Base-by-base conservation (phyloP, 2,113 vertebrate species). In the Paralichthys olivaceus region DNA sequence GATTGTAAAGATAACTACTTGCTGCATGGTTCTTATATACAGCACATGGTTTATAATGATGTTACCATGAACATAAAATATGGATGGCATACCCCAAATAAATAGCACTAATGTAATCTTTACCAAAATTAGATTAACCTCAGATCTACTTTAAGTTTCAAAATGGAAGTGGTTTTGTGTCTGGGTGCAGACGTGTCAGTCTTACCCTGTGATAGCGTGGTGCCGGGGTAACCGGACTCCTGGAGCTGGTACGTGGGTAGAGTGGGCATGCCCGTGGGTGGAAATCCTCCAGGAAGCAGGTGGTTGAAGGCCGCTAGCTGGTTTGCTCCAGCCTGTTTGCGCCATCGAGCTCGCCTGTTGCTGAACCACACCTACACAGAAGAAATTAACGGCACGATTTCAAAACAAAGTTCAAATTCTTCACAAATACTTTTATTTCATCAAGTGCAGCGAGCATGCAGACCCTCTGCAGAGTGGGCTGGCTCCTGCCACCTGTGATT, bases 271-370 rank as follows among this genome's bases (percentile, higher is more conserved):
- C 97, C 97, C 0, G 97, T 94, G 0, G 96, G 96, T 0, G 98
- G 97, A 90, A 99, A 99, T 19, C 97, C 98, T 74, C 98, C 98
- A 0, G 98, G 98, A 68, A 99, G 93, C 77, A 99, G 93, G 91
- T 99, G 98, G 86, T 99, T 99, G 91, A 99, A 99, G 0, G 98
- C 98, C 0, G 98, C 98, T n/a, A 99, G 94, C 81, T 99, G 98
- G 92, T 99, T 99, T 17, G 98, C 98, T 28, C 98, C 98, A 0
- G 98, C 98, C 86, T 99, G 98, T 86, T 99, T 99, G 77, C 98
- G 97, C 98, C 98, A 99, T 23, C 98, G 93, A 14, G 98, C 98
- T 4, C 98, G 90, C 28, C 98, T 95, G 91, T 99, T 99, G 84
- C 98, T 99, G 93, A 99, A 99, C 98, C 98, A 99, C 79, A 99